Evolutionary conservation across 2,113 vertebrate species (phyloP).

Genomic region (Xiphophorus hellerii): DNA sequence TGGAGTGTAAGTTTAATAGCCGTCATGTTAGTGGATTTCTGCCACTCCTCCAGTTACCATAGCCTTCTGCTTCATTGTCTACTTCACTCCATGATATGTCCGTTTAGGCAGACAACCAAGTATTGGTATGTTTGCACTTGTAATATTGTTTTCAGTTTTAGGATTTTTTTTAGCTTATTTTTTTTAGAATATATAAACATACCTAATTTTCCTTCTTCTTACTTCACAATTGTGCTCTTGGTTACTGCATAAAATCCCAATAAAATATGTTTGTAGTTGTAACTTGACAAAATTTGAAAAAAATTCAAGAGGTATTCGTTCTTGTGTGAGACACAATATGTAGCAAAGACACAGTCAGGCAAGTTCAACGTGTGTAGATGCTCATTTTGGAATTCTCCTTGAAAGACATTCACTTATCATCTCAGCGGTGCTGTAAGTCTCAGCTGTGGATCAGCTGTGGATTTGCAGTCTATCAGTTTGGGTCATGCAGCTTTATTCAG

Average conservation of each 20-base stretch:
- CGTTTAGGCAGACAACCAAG: neutral
- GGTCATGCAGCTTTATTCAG: conserved; percentile 60
- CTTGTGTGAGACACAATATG: neutral
- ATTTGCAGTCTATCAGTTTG: conserved; percentile 46
- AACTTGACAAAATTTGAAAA: neutral
- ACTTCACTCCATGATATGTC: neutral
- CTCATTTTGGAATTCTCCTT: conserved; percentile 21
- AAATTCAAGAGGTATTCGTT: neutral
- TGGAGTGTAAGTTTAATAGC: neutral
- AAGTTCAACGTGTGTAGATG: conserved; percentile 39
- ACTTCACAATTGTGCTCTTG: too few relatives aligned
- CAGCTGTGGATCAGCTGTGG: neutral
- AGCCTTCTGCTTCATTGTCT: neutral
- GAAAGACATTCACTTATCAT: conserved; percentile 23
- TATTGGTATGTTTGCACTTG: neutral
- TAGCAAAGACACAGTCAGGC: conserved; percentile 17
- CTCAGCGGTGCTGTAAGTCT: conserved; percentile 24
- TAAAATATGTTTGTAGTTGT: neutral
- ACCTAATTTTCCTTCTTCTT: too few relatives aligned
- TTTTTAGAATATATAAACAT: too few relatives aligned
- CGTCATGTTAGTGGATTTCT: neutral
- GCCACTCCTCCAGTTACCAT: neutral
- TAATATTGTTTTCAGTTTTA: neutral
- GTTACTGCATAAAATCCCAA: neutral
- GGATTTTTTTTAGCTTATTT: neutral